Evolutionary conservation across 2,113 vertebrate genomes (phyloP).

Genomic region (Osmerus eperlanus): DNA sequence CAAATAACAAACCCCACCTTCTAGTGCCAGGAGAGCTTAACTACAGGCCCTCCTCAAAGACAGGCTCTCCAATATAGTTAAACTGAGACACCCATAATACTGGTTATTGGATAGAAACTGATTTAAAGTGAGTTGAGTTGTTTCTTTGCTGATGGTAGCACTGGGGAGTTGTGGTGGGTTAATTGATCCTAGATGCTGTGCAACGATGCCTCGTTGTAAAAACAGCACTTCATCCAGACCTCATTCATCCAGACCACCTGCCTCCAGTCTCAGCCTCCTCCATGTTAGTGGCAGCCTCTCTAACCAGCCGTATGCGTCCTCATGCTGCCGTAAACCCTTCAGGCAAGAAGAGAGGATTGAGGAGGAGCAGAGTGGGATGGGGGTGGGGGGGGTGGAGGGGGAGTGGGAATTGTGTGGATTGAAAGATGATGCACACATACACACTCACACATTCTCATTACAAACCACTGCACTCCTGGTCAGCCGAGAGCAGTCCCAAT

Average conservation of each 20-base stretch:
- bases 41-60: neutral
- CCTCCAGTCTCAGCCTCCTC: too few species aligned
- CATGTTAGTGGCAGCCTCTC: too few species aligned
- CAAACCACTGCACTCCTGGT: slow-evolving; percentile 43
- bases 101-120: too few species aligned
- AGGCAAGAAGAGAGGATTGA: neutral
- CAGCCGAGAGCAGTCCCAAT: slow-evolving; percentile 53
- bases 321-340: neutral
- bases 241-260: neutral
- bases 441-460: slow-evolving; percentile 6
- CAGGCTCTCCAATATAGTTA: too few species aligned
- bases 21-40: neutral
- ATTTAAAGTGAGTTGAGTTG: neutral
- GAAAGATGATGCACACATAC: neutral
- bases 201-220: neutral
- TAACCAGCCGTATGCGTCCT: neutral
- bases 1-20: neutral
- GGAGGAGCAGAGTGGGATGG: neutral
- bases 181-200: neutral
- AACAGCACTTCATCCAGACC: neutral
- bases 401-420: neutral
- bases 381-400: slow-evolving; percentile 14
- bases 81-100: too few species aligned
- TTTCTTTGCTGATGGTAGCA: too few species aligned
- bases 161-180: too few species aligned